These are phyloP conservation scores for Triplophysa rosa DNA, from an alignment of 2,113 vertebrate genomes.

Conservation along the genomic window DNA sequence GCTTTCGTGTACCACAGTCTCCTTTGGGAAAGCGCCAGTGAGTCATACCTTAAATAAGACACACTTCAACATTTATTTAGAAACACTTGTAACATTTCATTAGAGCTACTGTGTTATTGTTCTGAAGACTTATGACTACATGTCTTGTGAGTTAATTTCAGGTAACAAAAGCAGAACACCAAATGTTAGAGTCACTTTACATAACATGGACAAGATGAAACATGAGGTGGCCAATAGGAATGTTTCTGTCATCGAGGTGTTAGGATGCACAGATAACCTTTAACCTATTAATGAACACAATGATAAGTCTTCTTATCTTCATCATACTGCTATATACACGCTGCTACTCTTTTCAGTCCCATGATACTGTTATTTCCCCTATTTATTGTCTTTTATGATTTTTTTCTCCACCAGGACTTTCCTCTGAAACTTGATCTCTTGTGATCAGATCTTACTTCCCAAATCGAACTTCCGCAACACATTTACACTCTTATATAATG, in stretches of 20 bases:
- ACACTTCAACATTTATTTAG: neutral
- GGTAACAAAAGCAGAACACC: neutral
- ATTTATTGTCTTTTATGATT: neutral
- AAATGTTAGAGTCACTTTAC: neutral
- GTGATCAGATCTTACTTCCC: neutral
- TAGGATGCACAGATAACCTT: neutral
- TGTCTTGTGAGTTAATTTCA: neutral
- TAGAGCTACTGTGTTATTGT: neutral
- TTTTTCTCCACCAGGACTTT: neutral
- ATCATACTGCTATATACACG: too few species aligned
- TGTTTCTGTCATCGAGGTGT: neutral
- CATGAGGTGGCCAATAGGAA: neutral
- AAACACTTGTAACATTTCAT: neutral
- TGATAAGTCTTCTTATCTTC: neutral
- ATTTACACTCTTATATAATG: neutral
- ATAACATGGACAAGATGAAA: slow-evolving; percentile 7
- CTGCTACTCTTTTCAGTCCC: neutral
- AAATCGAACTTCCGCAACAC: slow-evolving; percentile 1
- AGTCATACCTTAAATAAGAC: neutral
- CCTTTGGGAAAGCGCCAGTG: neutral
- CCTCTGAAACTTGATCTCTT: neutral
- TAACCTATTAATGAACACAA: neutral
- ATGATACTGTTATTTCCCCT: neutral
- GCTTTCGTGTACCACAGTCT: neutral
- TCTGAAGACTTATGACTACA: neutral